These are phyloP conservation scores for Gastrophryne carolinensis DNA, from an alignment of 2,797 vertebrate species.

Conservation along the genomic window DNA sequence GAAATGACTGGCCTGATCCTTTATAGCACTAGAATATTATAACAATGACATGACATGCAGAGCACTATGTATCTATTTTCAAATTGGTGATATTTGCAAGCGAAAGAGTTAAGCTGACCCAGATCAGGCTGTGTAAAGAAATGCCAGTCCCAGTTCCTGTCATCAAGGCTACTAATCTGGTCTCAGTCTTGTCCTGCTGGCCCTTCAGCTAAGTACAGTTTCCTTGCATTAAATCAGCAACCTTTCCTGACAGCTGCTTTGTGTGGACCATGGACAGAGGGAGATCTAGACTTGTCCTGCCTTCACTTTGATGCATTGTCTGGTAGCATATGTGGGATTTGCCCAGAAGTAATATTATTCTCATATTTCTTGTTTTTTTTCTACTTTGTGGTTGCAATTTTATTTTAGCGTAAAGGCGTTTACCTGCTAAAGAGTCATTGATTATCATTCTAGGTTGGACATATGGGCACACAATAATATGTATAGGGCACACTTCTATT, in stretches of 20 bases:
- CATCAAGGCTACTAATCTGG: constrained; percentile 63
- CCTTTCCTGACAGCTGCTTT: constrained; percentile 67
- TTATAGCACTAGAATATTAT: too few relatives aligned
- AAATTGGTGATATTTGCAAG: constrained; percentile 59
- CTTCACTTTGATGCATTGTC: constrained; percentile 66
- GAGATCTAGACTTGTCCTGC: constrained; percentile 52
- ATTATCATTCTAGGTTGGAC: too few relatives aligned
- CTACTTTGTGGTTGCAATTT: neutral
- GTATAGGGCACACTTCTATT: too few relatives aligned
- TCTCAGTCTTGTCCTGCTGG: constrained; percentile 56
- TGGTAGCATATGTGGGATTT: constrained; percentile 59
- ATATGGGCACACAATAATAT: too few relatives aligned
- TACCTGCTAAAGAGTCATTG: too few relatives aligned
- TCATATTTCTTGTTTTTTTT: neutral
- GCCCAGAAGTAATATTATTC: constrained; percentile 59
- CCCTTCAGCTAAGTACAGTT: constrained; percentile 68
- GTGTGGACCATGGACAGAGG: constrained; percentile 61
- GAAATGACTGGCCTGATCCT: too few relatives aligned
- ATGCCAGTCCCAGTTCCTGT: constrained; percentile 65
- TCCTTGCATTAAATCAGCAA: constrained; percentile 67
- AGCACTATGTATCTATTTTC: neutral
- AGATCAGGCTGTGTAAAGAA: constrained; percentile 70
- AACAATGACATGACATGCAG: too few relatives aligned
- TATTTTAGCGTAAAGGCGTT: too few relatives aligned
- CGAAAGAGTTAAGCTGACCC: constrained; percentile 71